Percentiles rank a stretch among this genome's conserved stretches.
Conservation (phyloP, 2,888 invertebrate genomes). For the Stenoptilia bipunctidactyla region DNA sequence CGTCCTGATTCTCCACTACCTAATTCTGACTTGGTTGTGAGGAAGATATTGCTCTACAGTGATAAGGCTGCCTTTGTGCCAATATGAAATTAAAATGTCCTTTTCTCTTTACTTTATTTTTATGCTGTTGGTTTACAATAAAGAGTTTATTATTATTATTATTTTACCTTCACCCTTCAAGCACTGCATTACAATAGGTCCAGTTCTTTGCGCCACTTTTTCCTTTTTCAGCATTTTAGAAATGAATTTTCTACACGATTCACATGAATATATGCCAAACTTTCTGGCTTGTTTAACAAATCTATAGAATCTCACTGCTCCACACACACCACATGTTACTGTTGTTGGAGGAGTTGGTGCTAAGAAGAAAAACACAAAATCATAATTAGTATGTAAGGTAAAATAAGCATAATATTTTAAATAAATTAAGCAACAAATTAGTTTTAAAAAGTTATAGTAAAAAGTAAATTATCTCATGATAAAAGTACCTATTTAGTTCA, state of each 20-base stretch:
- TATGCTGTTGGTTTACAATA: too few relatives aligned
- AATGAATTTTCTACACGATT: constrained; percentile 89
- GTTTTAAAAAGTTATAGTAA: not conserved
- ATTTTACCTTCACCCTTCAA: constrained; percentile 74
- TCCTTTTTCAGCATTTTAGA: constrained; percentile 83
- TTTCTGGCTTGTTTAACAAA: constrained; percentile 85
- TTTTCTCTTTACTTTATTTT: too few relatives aligned
- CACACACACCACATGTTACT: constrained; percentile 84
- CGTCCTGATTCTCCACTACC: too few relatives aligned
- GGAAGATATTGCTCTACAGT: too few relatives aligned
- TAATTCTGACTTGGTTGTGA: too few relatives aligned
- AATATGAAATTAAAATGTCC: too few relatives aligned
- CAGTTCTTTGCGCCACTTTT: constrained; percentile 68
- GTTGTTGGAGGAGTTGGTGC: constrained; percentile 73
- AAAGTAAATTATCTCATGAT: not conserved
- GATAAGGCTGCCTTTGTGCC: too few relatives aligned
- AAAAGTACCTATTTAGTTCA: too few relatives aligned
- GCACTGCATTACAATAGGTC: constrained; percentile 73
- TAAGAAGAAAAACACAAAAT: constrained; percentile 25
- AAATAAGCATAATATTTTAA: too few relatives aligned
- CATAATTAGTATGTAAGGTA: too few relatives aligned
- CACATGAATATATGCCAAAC: constrained; percentile 88
- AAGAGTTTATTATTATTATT: too few relatives aligned
- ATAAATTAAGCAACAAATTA: too few relatives aligned
- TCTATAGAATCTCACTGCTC: constrained; percentile 80